Conservation (phyloP, 2,888 invertebrate genomes). For the Dolichopus griseipennis region DNA sequence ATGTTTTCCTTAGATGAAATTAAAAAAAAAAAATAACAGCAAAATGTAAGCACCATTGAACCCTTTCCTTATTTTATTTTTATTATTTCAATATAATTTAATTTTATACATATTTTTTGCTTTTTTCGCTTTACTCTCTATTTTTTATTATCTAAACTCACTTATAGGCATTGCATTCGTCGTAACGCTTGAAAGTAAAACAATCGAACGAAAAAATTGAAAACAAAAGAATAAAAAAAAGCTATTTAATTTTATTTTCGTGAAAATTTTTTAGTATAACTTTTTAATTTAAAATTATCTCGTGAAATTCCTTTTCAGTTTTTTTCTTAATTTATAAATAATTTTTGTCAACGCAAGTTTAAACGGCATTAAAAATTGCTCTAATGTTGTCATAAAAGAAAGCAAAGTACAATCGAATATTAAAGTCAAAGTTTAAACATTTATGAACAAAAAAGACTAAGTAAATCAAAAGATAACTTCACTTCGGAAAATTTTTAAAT, state of each 20-base stretch:
- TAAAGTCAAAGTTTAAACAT: conserved; percentile 6
- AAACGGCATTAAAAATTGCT: background rate
- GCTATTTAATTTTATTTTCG: background rate
- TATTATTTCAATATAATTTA: too few species aligned
- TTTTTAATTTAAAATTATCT: background rate
- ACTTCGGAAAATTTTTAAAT: background rate
- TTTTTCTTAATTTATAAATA: background rate
- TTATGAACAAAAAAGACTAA: background rate
- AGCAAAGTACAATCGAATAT: background rate
- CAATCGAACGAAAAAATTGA: too few species aligned
- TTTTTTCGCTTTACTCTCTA: too few species aligned
- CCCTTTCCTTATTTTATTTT: too few species aligned
- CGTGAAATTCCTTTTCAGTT: background rate
- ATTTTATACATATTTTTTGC: too few species aligned
- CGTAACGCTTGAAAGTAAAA: background rate
- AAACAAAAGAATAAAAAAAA: too few species aligned
- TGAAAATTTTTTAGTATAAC: background rate
- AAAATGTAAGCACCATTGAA: too few species aligned
- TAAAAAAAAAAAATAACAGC: too few species aligned
- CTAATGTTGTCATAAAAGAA: background rate
- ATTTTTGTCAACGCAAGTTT: background rate
- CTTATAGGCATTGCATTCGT: background rate
- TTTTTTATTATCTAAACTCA: too few species aligned
- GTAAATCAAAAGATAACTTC: background rate
- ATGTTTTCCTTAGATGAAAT: too few species aligned